Base-by-base conservation (phyloP, 2,888 invertebrate species). In the Chymomyza amoena region DNA sequence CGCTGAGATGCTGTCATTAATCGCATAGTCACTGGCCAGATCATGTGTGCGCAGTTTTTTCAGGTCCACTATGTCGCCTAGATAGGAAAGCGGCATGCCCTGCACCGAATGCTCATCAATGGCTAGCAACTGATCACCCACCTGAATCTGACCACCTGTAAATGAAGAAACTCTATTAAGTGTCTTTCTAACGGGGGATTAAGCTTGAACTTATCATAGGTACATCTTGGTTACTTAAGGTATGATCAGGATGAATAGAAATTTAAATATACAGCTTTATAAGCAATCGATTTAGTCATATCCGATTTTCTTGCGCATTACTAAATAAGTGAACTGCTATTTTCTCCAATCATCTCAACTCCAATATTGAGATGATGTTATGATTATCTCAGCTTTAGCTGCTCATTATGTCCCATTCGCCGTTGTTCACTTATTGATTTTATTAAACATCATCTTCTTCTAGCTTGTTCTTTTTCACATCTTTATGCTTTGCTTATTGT, bases 51-150 rank as follows among this genome's bases (percentile, higher is more conserved):
- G 93, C 81, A 95, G 93, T 64, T 95, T 93, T 92, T 96, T 97
- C 69, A 97, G 91, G 72, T 96, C 95, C 3, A 97, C 96, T 68
- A 94, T 92, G 88, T 96, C 96, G 1, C 95, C 95, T 10, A 91
- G 80, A 90, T 96, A 96, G 15, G 96, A 96, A 18, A 97, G 92
- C 0, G 96, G 95, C 89, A 95, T 95, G 71, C 96, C 96, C 64
- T 96, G 93, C 50, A 98, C 94, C 81, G 95, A 95, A 89, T 96
- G 95, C 25, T 96, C 96, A 90, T 97, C 97, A 72, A 98, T 96
- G 59, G 97, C 97, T 62, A 98, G 92, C 50, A 98, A 93, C 83
- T 96, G 94, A 90, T 98, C 98, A 0, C 98, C 98, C 59, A 97
- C 95, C 81, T 96, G 95, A 56, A 98, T 92, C 81, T 97, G 97